Percentiles rank a stretch among this genome's conserved stretches.
These are phyloP conservation scores for Parapristionchus giblindavisi DNA, from an alignment of 2,888 invertebrate species.

Conservation along the genomic window DNA sequence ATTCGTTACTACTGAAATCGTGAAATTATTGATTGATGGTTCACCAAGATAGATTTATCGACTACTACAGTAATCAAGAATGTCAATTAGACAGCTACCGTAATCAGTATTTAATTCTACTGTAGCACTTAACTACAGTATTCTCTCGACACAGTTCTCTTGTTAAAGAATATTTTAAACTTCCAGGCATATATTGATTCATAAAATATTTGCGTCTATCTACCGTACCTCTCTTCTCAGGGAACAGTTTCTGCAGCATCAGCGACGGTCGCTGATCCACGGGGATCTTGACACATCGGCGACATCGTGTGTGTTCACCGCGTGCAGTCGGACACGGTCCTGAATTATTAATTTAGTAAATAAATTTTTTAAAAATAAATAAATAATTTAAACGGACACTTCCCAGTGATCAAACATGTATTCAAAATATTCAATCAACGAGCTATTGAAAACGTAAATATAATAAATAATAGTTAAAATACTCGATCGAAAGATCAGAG, in stretches of 20 bases:
- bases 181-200: neutral
- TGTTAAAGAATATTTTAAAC: neutral
- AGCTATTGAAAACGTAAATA: too few species aligned
- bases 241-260: slow-evolving; percentile 31
- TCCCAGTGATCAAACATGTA: too few species aligned
- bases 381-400: neutral
- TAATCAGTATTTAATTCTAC: neutral
- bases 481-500: too few species aligned
- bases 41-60: neutral
- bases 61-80: neutral
- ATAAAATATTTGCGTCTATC: too few species aligned
- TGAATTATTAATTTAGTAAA: neutral
- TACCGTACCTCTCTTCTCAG: slow-evolving; percentile 34
- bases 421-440: too few species aligned
- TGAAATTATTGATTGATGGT: neutral
- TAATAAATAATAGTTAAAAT: too few species aligned
- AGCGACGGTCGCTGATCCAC: slow-evolving; percentile 22
- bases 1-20: slow-evolving; percentile 31
- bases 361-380: neutral
- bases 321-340: slow-evolving; percentile 34
- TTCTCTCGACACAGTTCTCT: neutral
- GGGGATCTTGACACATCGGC: slow-evolving; percentile 1
- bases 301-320: slow-evolving; percentile 31
- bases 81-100: neutral
- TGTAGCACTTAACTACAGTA: neutral